A percentile compares a stretch with the other conserved stretches of the same genome.
Conservation (phyloP, 2,888 invertebrate genomes). For the Drosophila histrio region DNA sequence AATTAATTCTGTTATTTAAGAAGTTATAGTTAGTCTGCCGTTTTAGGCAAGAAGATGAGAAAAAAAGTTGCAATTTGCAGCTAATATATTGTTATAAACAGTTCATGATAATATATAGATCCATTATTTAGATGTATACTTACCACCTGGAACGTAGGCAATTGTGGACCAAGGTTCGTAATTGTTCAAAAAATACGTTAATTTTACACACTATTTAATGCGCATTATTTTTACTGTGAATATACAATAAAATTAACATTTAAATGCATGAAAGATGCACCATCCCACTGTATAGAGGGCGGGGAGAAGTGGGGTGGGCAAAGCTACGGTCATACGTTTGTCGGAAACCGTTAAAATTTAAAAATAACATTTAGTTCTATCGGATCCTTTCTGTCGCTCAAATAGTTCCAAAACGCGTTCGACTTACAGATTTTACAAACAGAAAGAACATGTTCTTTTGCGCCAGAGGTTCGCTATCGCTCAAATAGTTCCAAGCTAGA, state of each 20-base stretch:
- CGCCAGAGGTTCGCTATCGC: no score
- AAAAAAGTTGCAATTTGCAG: conserved; percentile 5
- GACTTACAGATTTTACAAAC: no score
- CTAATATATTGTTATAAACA: conserved; percentile 30
- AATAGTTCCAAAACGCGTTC: no score
- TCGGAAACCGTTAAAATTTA: not conserved
- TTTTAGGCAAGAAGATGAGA: conserved; percentile 46
- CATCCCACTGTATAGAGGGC: conserved; percentile 19
- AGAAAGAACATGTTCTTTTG: no score
- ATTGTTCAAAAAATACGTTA: conserved; percentile 39
- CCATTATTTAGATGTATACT: conserved; percentile 24
- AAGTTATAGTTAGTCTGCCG: conserved; percentile 48
- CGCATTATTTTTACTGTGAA: conserved; percentile 71
- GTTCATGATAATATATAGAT: conserved; percentile 19
- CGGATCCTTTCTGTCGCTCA: no score
- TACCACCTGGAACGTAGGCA: conserved; percentile 52
- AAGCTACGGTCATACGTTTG: not conserved
- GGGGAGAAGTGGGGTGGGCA: conserved; percentile 6
- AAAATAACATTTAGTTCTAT: no score
- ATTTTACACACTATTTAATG: conserved; percentile 64
- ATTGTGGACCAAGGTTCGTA: conserved; percentile 43
- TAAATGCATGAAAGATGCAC: conserved; percentile 70
- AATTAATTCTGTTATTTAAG: conserved; percentile 1
- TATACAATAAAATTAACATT: conserved; percentile 76
- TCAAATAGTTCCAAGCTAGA: no score